Evolutionary conservation across 2,888 invertebrate genomes (phyloP).

Genomic region (Ariolimax columbianus): DNA sequence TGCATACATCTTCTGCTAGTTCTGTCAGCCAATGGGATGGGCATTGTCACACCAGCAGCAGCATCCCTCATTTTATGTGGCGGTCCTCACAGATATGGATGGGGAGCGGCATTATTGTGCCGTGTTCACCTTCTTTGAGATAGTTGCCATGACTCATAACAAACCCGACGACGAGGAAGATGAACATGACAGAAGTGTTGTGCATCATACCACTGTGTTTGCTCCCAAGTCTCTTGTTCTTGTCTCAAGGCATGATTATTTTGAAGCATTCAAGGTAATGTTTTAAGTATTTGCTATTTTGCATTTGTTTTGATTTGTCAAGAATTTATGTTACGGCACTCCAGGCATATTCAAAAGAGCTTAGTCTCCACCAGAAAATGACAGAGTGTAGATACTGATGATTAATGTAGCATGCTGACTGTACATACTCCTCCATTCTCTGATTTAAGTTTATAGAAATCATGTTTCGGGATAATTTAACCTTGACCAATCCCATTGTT

Average conservation of each 20-base stretch:
- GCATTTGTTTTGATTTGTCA: not conserved
- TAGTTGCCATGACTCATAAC: constrained; percentile 88
- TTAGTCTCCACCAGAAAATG: too few relatives aligned
- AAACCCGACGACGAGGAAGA: constrained; percentile 95
- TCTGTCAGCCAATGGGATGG: constrained; percentile 98
- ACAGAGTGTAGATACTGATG: too few relatives aligned
- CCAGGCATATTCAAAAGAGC: too few relatives aligned
- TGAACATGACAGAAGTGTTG: constrained; percentile 62
- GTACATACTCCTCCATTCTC: too few relatives aligned
- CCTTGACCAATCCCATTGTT: too few relatives aligned
- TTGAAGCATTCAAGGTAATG: constrained; percentile 94
- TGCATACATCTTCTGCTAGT: constrained; percentile 82
- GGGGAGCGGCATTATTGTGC: constrained; percentile 98
- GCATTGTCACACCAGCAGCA: constrained; percentile 91
- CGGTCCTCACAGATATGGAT: constrained; percentile 97
- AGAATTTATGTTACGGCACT: not conserved
- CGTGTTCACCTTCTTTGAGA: constrained; percentile 97
- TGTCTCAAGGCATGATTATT: constrained; percentile 95
- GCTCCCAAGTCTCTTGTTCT: constrained; percentile 98
- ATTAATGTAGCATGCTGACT: too few relatives aligned
- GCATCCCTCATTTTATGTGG: constrained; percentile 96
- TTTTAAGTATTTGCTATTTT: not conserved
- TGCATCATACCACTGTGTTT: constrained; percentile 84
- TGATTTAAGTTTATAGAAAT: too few relatives aligned
- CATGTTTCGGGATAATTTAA: too few relatives aligned